Evolutionary conservation across 2,888 invertebrate species (phyloP), one percentile per base, ranked within the genome.

Genomic region (Nymphalis urticae): DNA sequence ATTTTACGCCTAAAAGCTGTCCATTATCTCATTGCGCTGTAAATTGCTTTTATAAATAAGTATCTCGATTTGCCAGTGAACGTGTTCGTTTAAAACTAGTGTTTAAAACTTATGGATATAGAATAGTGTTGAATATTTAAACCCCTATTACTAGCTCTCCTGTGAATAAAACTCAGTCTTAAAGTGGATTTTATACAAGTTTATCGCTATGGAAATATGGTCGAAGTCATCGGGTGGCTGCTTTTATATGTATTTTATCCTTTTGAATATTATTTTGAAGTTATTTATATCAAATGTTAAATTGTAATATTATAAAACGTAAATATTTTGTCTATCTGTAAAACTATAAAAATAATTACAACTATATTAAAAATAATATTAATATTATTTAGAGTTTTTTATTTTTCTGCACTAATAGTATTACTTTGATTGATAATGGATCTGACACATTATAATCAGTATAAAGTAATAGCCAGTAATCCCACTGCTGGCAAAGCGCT

Each of bases 91-190:
- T 72, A 66, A 72, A 72, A 72, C 70, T 73, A 48, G 65, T 69
- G 67, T 68, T 73, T 68, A 70, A 69, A 73, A 73, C 59, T 70
- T 73, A 73, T 73, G 66, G 73, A 62, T 73, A 73, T 73, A 70
- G 73, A 73, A 73, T 72, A 72, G 58, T 66, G 68, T 70, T 70
- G 72, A 72, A 70, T 72, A 73, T 73, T 73, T 70, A 73, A 73
- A 68, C 59, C 64, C 64, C 60, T 62, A 67, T 72, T 68, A 68
- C 70, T 61, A 56, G 66, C 62, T 67, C 67, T 59, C 48, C 65
- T 51, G 68, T 51, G 59, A 66, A 71, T 72, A 69, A 69, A 72
- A 66, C 61, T 51, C 58, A 68, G 68, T 66, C 62, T 66, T 62
- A 66, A 70, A 66, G 64, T 64, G 64, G 60, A 68, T 65, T 66